Evolutionary conservation across 2,797 vertebrate genomes (phyloP), one percentile per base, ranked within the genome.

Genomic region (Anolis apletophallus): DNA sequence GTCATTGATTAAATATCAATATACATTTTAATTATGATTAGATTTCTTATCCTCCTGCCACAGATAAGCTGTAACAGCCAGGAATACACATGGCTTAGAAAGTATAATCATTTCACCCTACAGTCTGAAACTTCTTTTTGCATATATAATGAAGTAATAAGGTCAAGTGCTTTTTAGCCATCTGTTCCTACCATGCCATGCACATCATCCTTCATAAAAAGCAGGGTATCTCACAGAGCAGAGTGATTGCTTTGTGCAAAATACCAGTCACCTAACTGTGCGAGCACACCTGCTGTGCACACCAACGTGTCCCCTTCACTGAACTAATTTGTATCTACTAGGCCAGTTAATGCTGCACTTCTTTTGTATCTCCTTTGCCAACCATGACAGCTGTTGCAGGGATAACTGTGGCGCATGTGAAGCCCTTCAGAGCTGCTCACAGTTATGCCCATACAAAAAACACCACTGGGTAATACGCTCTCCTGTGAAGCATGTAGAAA

Each of bases 331-430:
- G 85, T 90, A 92, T 88, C 85, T 91, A 81, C n/a, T 88, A 76
- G 89, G 92, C 85, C 88, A 95, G 90, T 89, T 90, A 92, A 92
- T 12, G 10, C 68, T 89, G 52, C 85, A 74, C 76, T 84, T 94
- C 64, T 91, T 83, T 59, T 87, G 46, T 54, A 92, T 55, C 81
- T 67, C 87, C 83, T 88, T 21, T 91, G 94, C 92, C 93, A 95
- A 94, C 29, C 73, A 81, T 85, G 91, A 91, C 93, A 95, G 93
- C 91, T 96, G 92, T 75, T 94, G 61, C 74, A 94, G 77, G 46
- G 88, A 93, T 91, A 34, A 85, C 86, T 89, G 76, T n/a, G 86
- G 89, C 69, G 87, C 67, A 84, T 19, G 88, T 7, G 40, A 17
- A 59, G 90, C 54, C 13, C 9, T n/a, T 81, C 90, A 72, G 19